phyloP scores from a whole-genome alignment of 92 coral and sea anemone genomes.

The Galaxea fascicularis region DNA sequence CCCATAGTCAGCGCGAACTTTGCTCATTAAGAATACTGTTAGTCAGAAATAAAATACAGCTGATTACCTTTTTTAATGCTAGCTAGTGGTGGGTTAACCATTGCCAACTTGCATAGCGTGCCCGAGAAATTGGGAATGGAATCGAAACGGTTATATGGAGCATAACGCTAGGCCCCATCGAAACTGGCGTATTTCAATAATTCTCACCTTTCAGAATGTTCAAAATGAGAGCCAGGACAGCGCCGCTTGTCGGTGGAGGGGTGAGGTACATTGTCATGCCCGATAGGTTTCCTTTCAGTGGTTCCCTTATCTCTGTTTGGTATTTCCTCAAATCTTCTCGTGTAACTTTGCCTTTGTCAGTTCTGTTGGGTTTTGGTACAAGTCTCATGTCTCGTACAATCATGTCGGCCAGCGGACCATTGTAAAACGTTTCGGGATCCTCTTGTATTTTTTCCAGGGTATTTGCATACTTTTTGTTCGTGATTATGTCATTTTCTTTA shows the following conservation, averaged over 20 bases:
- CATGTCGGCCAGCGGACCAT: conserved; percentile 70
- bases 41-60: no score
- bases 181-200: no score
- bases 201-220: conserved; percentile 81
- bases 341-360: conserved; percentile 63
- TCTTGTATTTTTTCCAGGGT: conserved; percentile 76
- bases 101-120: no score
- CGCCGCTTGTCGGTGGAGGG: conserved; percentile 91
- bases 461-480: conserved; percentile 72
- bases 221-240: conserved; percentile 81
- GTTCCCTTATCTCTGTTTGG: conserved; percentile 22
- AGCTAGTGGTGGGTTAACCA: no score
- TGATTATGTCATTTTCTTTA: conserved; percentile 58
- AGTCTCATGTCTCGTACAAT: conserved; percentile 66
- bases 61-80: no score
- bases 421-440: conserved; percentile 79
- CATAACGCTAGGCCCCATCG: no score
- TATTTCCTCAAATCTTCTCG: conserved; percentile 71
- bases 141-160: no score
- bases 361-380: conserved; percentile 1
- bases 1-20: no score
- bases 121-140: no score
- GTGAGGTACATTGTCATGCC: conserved; percentile 70
- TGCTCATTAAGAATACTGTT: no score
- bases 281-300: conserved; percentile 45